Base-by-base conservation (phyloP, 2,797 vertebrate genomes). In the Morus bassanus region DNA sequence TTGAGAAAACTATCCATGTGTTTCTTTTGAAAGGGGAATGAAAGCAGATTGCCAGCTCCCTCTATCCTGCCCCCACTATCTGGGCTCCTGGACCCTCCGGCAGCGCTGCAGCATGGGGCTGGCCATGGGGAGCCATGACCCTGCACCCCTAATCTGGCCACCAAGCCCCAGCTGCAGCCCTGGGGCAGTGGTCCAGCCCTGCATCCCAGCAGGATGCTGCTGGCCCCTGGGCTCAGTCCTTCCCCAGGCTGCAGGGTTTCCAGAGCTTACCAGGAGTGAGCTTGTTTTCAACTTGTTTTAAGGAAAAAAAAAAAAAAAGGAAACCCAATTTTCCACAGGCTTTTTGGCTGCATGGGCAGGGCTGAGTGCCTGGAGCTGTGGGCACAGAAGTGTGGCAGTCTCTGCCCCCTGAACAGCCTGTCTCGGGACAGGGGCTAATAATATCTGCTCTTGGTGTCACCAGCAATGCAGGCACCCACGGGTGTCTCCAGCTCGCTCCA, bases 71-170 rank as follows among this genome's bases (percentile, higher is more conserved):
- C 11, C 28, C 41, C 0, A 0, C 10, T 23, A 39, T 0, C 48
- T 1, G 5, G n/a, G 18, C 7, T 67, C 30, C 72, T 2, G 1
- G 39, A 14, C 13, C 7, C 22, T 39, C 33, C 1, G 8, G 57
- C 64, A 65, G 28, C 2, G 14, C 78, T 59, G 81, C 9, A 4
- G 39, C 0, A 0, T 21, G 67, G 88, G 75, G 31, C n/a, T 6
- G 18, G 37, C 11, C 2, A 1, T 1, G 16, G 63, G 51, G 57
- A 93, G 18, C 57, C 0, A 0, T 9, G 45, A 45, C 8, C 45
- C 45, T 0, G 2, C 59, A 53, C 7, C 48, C 37, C 50, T 5
- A 2, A 25, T 18, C 35, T 4, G 3, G 16, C 45, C 65, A 68
- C 25, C 21, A 3, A 76, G 27, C 16, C 67, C 37, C 6, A 5